phyloP scores from a whole-genome alignment of 2,113 vertebrate genomes.

The Cynoglossus semilaevis region DNA sequence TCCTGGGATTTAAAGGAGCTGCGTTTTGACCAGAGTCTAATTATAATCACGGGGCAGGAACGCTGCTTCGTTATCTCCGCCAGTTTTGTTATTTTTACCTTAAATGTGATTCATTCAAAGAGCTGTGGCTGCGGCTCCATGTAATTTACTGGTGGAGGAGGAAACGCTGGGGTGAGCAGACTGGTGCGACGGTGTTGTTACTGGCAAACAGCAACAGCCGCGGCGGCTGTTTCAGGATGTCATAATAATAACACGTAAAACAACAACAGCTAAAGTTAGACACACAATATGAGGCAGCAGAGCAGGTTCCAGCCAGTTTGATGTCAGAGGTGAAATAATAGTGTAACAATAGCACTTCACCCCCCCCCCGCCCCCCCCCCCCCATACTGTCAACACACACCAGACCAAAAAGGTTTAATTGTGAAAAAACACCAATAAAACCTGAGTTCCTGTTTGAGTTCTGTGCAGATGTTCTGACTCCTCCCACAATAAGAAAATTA shows the following conservation, averaged over 20 bases:
- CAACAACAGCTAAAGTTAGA: constrained; percentile 28
- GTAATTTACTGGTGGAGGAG: constrained; percentile 63
- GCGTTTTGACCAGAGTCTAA: constrained; percentile 43
- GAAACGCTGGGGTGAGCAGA: constrained; percentile 32
- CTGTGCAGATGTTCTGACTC: no score
- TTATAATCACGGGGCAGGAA: constrained; percentile 47
- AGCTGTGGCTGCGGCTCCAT: constrained; percentile 46
- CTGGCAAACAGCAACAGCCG: constrained; percentile 53
- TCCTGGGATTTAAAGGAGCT: constrained; percentile 34
- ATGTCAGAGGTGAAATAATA: no score
- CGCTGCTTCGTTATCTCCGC: constrained; percentile 44
- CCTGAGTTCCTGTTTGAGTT: no score
- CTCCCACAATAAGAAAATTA: no score
- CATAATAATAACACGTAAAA: constrained; percentile 34
- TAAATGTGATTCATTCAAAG: constrained; percentile 57
- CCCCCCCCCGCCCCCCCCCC: no score
- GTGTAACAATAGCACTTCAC: no score
- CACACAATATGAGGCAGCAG: no score
- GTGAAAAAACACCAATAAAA: no score
- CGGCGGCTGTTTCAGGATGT: constrained; percentile 41
- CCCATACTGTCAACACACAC: no score
- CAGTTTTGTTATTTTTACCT: constrained; percentile 61
- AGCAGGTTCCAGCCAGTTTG: no score
- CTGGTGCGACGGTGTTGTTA: constrained; percentile 56
- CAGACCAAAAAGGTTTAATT: no score